phyloP scores from a whole-genome alignment of 2,113 vertebrate species.

The Sceloporus tristichus region DNA sequence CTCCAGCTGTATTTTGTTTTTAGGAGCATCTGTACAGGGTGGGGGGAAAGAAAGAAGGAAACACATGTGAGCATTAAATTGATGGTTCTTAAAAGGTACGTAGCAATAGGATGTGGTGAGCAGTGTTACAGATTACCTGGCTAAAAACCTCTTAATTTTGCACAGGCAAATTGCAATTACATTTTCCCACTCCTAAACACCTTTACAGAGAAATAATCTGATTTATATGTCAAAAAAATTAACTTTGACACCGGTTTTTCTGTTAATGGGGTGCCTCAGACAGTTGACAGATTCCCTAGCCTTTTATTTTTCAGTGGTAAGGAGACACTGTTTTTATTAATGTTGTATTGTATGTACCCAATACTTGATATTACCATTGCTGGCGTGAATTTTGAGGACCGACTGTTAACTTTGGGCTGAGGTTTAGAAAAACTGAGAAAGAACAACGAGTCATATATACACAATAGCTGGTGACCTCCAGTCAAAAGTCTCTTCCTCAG shows the following conservation, averaged over 20 bases:
- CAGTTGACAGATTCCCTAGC: not conserved
- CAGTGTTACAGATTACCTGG: not conserved
- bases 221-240: not conserved
- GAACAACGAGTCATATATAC: not conserved
- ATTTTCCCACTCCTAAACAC: not conserved
- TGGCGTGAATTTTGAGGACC: not conserved
- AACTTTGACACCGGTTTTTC: not conserved
- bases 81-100: not conserved
- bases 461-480: not conserved
- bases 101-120: not conserved
- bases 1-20: conserved; percentile 85
- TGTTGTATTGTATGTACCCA: not conserved
- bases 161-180: not conserved
- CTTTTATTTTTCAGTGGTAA: not conserved
- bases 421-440: not conserved
- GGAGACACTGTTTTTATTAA: not conserved
- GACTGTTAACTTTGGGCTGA: not conserved
- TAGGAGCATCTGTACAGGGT: conserved; percentile 67
- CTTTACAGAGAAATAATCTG: not conserved
- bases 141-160: not conserved
- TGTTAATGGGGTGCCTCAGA: not conserved
- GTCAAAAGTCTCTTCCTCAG: too few species aligned
- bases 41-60: not conserved
- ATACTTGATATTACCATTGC: not conserved
- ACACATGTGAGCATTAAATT: not conserved